These are phyloP conservation scores for Agrotis ipsilon DNA, from an alignment of 2,888 invertebrate species.

Conservation along the genomic window DNA sequence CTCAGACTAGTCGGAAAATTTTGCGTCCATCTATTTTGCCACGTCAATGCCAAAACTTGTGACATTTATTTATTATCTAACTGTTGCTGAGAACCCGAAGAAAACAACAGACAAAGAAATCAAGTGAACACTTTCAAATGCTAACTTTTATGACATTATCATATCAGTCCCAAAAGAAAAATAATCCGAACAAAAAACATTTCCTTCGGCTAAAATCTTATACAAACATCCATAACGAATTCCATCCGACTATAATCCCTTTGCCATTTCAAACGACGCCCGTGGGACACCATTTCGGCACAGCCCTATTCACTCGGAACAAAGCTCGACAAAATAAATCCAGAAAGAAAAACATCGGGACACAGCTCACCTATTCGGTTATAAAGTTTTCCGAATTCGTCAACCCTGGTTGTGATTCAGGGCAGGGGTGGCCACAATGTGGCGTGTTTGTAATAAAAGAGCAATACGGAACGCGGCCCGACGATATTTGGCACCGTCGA, in stretches of 20 bases:
- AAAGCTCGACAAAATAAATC: slow-evolving; percentile 51
- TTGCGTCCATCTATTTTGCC: not conserved
- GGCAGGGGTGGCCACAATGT: slow-evolving; percentile 53
- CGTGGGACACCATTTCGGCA: slow-evolving; percentile 47
- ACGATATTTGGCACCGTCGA: slow-evolving; percentile 56
- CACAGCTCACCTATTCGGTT: slow-evolving; percentile 56
- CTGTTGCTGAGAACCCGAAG: not conserved
- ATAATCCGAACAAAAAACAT: slow-evolving; percentile 36
- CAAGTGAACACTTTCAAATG: slow-evolving; percentile 22
- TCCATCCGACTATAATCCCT: slow-evolving; percentile 45
- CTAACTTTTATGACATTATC: slow-evolving; percentile 44
- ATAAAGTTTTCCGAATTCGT: slow-evolving; percentile 56
- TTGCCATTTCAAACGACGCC: slow-evolving; percentile 44
- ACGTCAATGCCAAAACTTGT: no score
- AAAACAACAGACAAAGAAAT: not conserved
- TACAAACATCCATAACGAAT: slow-evolving; percentile 48
- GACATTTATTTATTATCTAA: not conserved
- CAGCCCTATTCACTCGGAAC: slow-evolving; percentile 57
- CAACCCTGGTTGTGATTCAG: slow-evolving; percentile 59
- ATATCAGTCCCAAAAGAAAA: slow-evolving; percentile 43
- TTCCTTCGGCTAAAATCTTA: slow-evolving; percentile 40
- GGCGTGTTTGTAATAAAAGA: slow-evolving; percentile 61
- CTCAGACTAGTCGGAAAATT: not conserved
- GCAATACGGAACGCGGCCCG: slow-evolving; percentile 44
- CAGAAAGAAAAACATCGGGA: slow-evolving; percentile 46